Evolutionary conservation across 1,140 invertebrate species (phyloP).

Genomic region (Bombus breviceps): DNA sequence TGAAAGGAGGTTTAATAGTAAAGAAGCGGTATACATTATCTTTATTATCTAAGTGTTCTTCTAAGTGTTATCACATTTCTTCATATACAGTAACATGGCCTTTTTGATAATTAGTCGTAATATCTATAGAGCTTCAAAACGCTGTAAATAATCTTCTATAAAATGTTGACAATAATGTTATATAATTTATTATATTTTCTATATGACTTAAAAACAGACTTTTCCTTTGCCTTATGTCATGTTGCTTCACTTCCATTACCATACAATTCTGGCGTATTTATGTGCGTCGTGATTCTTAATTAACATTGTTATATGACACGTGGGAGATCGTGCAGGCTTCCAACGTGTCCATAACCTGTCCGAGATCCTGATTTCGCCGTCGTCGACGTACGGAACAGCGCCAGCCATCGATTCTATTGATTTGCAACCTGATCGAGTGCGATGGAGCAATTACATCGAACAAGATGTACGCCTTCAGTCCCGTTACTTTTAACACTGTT

Average conservation of each 20-base stretch:
- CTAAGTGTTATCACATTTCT: too few relatives aligned
- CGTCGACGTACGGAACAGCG: too few relatives aligned
- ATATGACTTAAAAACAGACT: not conserved
- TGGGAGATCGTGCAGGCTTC: not conserved
- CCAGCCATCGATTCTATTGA: not conserved
- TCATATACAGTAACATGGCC: too few relatives aligned
- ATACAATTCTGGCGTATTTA: not conserved
- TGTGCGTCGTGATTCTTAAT: conserved; percentile 1
- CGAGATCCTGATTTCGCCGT: not conserved
- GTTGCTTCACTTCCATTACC: conserved; percentile 16
- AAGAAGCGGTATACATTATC: too few relatives aligned
- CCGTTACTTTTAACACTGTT: conserved; percentile 24
- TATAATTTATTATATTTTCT: not conserved
- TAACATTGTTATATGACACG: conserved; percentile 24
- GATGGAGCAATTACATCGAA: conserved; percentile 6
- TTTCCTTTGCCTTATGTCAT: not conserved
- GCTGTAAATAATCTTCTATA: too few relatives aligned
- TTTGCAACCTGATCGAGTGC: not conserved
- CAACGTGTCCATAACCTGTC: not conserved
- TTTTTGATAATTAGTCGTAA: too few relatives aligned
- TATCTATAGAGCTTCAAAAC: too few relatives aligned
- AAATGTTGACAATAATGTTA: too few relatives aligned
- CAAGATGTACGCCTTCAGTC: conserved; percentile 20
- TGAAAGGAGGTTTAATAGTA: too few relatives aligned
- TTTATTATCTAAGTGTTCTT: too few relatives aligned